phyloP scores from a whole-genome alignment of 2,888 invertebrate genomes.

The Hermodice carunculata region DNA sequence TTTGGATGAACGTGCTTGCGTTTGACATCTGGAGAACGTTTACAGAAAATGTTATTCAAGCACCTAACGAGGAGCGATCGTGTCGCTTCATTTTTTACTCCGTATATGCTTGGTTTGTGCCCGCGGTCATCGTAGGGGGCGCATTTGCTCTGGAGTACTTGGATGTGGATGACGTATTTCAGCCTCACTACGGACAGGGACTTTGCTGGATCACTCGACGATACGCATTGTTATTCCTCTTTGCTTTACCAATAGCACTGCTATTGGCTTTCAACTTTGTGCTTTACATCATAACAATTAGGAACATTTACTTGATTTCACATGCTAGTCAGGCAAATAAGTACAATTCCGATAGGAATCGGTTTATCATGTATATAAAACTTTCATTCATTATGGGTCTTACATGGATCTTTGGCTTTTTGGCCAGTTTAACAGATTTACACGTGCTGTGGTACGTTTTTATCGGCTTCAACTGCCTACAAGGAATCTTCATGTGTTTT shows the following conservation, averaged over 20 bases:
- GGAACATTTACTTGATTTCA: constrained; percentile 69
- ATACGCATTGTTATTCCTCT: constrained; percentile 73
- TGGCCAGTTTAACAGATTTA: constrained; percentile 61
- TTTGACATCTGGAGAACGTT: constrained; percentile 75
- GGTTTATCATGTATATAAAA: constrained; percentile 37
- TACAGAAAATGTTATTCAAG: constrained; percentile 15
- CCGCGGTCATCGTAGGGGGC: constrained; percentile 58
- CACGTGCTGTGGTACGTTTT: constrained; percentile 70
- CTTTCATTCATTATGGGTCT: constrained; percentile 69
- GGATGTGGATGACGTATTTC: constrained; percentile 55
- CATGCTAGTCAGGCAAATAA: constrained; percentile 4
- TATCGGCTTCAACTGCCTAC: constrained; percentile 70
- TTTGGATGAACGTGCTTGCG: constrained; percentile 74
- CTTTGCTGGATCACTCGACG: constrained; percentile 74
- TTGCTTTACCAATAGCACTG: constrained; percentile 73
- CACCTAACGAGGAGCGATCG: constrained; percentile 14
- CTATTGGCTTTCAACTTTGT: constrained; percentile 71
- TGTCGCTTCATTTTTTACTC: constrained; percentile 53
- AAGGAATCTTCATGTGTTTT: constrained; percentile 75
- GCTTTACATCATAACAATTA: constrained; percentile 73
- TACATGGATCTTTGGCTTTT: constrained; percentile 71
- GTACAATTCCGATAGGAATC: constrained; percentile 21
- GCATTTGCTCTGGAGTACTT: constrained; percentile 70
- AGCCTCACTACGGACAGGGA: constrained; percentile 71
- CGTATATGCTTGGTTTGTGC: constrained; percentile 68